Evolutionary conservation across 2,888 invertebrate species (phyloP), one percentile per base, ranked within the genome.

Genomic region (Eupsilia transversa): DNA sequence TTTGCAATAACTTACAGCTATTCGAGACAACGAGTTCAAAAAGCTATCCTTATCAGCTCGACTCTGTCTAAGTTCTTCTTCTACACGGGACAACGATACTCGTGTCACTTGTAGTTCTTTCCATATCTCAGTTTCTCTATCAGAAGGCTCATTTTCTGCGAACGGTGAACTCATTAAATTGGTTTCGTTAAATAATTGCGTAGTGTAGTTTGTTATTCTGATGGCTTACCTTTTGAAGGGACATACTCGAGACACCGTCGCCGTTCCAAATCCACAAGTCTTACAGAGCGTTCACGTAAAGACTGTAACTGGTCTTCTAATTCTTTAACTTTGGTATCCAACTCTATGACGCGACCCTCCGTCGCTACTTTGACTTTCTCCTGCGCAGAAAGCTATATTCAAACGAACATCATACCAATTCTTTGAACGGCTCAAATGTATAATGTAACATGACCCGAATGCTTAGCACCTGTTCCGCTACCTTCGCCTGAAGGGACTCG

Each of bases 41-140:
- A 97, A 96, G 61, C 92, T 95, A 23, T 97, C 96, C 81, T 97
- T 97, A 74, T 97, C 97, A 7, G 92, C 92, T 61, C 95, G 92
- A 79, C 96, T 91, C 77, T 94, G 93, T 1, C 91, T 88, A 7
- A 96, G 86, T 71, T 95, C 94, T 73, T 96, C 94, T 79, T 95
- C 96, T 3, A 94, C 93, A 10, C 91, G 91, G 2, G 91, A 88
- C 41, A 97, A 84, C 0, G 93, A 91, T 9, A 88, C 86, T 60
- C 93, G 90, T 0, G 94, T 92, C 27, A 88, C 90, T 88, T 96
- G 94, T 23, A 97, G 90, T 74, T 97, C 97, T 86, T 94, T 95
- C 94, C 95, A 97, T 77, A 97, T 89, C 64, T 95, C 95, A 0
- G 96, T 94, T 89, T 97, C 97, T 82, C 94, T 94, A 56, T 96